These are phyloP conservation scores for Phallusia fumigata DNA, from an alignment of 23 tunicate species.

Conservation along the genomic window DNA sequence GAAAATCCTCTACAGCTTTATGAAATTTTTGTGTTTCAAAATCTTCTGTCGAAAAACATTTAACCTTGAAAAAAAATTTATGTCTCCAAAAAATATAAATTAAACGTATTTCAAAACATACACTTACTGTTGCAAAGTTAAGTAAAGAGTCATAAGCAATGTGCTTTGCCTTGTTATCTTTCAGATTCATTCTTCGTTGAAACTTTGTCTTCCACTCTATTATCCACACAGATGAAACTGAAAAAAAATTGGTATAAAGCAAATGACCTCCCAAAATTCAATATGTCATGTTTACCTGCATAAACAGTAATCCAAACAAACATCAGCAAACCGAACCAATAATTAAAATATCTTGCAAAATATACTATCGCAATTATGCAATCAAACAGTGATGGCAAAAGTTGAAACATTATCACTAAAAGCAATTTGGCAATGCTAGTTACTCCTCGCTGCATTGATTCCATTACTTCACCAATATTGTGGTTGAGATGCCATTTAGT, in stretches of 20 bases:
- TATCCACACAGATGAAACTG: background rate
- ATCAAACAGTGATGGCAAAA: slow-evolving; percentile 84
- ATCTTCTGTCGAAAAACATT: background rate
- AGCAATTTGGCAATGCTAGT: slow-evolving; percentile 78
- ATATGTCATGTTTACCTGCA: slow-evolving; percentile 38
- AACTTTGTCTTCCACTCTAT: background rate
- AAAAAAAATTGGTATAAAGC: background rate
- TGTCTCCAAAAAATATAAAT: background rate
- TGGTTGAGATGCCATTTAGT: slow-evolving; percentile 89
- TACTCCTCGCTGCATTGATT: slow-evolving; percentile 95
- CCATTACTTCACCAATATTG: slow-evolving; percentile 94
- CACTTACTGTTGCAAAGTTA: background rate
- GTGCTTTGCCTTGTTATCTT: background rate
- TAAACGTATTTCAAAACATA: background rate
- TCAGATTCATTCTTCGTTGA: background rate
- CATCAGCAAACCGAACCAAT: slow-evolving; percentile 85
- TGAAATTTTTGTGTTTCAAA: background rate
- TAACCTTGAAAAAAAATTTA: background rate
- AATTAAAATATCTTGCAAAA: slow-evolving; percentile 73
- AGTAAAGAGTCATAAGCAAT: slow-evolving; percentile 2
- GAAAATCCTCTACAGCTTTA: background rate
- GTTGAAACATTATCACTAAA: slow-evolving; percentile 71
- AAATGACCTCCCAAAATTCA: background rate
- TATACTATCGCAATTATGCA: slow-evolving; percentile 86
- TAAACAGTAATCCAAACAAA: slow-evolving; percentile 63